A percentile compares a stretch with the other conserved stretches of the same genome.
phyloP scores from a whole-genome alignment of 1,140 invertebrate genomes.

The Mizuhopecten yessoensis region DNA sequence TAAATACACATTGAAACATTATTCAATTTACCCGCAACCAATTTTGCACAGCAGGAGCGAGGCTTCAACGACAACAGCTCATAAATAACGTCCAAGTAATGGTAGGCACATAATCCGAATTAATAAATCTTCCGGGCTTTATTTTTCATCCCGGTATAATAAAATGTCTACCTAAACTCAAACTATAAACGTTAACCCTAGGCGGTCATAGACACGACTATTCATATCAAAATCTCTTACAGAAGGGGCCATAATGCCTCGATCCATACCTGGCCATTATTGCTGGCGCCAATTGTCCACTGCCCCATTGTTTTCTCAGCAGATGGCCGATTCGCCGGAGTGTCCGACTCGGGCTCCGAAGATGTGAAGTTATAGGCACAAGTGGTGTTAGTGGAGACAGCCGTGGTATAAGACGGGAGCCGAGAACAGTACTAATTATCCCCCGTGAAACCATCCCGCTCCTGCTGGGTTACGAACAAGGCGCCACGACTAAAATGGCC shows the following conservation, averaged over 20 bases:
- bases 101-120: neutral
- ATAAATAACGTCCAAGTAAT: neutral
- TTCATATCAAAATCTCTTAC: constrained; percentile 28
- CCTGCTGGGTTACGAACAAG: constrained; percentile 18
- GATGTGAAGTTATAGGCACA: neutral
- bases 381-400: constrained; percentile 24
- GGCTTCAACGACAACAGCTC: constrained; percentile 30
- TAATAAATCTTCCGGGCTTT: neutral
- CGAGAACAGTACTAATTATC: constrained; percentile 1
- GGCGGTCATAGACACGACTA: constrained; percentile 29
- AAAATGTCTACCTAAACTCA: neutral
- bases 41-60: constrained; percentile 13
- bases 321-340: constrained; percentile 1
- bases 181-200: neutral
- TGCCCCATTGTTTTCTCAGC: neutral
- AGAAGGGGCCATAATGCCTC: neutral
- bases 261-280: neutral
- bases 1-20: constrained; percentile 4
- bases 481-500: neutral
- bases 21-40: constrained; percentile 33
- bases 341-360: constrained; percentile 7
- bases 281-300: neutral
- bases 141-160: constrained; percentile 9
- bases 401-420: constrained; percentile 8
- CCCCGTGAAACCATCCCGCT: constrained; percentile 4